Evolutionary conservation across 2,888 invertebrate genomes (phyloP), one percentile per base, ranked within the genome.

Genomic region (Pilophorus perplexus): DNA sequence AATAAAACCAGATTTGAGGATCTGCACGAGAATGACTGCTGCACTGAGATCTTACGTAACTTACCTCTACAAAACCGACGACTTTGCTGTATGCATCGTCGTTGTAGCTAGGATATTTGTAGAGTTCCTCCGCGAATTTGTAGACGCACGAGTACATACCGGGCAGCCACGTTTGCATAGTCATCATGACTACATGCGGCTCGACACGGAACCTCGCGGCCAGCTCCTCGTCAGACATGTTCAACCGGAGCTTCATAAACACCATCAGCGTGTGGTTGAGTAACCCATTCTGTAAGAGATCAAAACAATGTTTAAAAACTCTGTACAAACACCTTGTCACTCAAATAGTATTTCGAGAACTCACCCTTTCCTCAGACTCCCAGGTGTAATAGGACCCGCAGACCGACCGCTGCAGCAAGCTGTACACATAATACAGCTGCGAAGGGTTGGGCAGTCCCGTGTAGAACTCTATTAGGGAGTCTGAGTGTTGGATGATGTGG

Each of bases 161-260:
- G 10, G 48, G 48, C 6, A 48, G 1, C 48, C 48, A 48, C 2
- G 18, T 12, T 3, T 23, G 16, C 6, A 48, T 2, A 1, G 48
- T 48, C 48, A 48, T 48, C 22, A n/a, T 48, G 3, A 48, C 48
- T 2, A 48, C 23, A 23, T 48, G 12, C 23, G 6, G 2, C 23
- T 20, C 22, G 1, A 48, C 23, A n/a, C 22, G 22, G n/a, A 48
- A 48, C 23, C 48, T 5, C 2, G 20, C 48, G 2, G 48, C 22
- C 48, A 48, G 23, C 23, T 48, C 48, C 8, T 48, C 23, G 23
- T 48, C 48, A 5, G 48, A 22, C 48, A 48, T 48, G 20, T 22
- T 22, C 20, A 48, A 2, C 3, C 48, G 48, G 22, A 48, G 48
- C 48, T 48, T 48, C 48, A 48, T 48, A 3, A 48, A 4, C 6